phyloP scores from a whole-genome alignment of 2,888 invertebrate species.

The Tinea pellionella region DNA sequence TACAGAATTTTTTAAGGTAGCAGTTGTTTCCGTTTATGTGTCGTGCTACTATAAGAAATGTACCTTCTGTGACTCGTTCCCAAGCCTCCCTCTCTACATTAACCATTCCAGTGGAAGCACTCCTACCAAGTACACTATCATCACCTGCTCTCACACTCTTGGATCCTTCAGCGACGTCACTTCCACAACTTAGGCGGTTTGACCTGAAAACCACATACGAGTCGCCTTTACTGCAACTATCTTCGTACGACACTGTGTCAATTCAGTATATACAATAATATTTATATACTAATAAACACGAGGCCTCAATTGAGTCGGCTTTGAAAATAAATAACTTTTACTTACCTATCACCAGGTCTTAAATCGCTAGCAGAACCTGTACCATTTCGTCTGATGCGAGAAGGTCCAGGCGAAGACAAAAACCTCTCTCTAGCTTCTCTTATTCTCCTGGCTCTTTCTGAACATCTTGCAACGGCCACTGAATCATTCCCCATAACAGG shows the following conservation, averaged over 20 bases:
- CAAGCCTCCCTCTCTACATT: slow-evolving; percentile 73
- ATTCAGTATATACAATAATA: too few relatives aligned
- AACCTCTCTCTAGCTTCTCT: slow-evolving; percentile 80
- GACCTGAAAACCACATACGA: slow-evolving; percentile 31
- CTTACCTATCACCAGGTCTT: slow-evolving; percentile 51
- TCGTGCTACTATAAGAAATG: too few relatives aligned
- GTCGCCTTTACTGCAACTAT: too few relatives aligned
- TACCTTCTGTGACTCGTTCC: slow-evolving; percentile 64
- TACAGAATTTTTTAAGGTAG: too few relatives aligned
- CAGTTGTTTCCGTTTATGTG: too few relatives aligned
- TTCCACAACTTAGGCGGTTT: slow-evolving; percentile 74
- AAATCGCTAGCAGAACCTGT: slow-evolving; percentile 57
- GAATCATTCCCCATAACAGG: slow-evolving; percentile 23
- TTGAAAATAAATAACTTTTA: too few relatives aligned
- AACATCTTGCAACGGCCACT: slow-evolving; percentile 38
- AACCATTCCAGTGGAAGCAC: slow-evolving; percentile 83
- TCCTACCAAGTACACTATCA: slow-evolving; percentile 72
- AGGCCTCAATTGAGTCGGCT: too few relatives aligned
- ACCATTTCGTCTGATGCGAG: slow-evolving; percentile 45
- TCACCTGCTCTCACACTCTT: slow-evolving; percentile 27
- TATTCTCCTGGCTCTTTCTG: slow-evolving; percentile 69
- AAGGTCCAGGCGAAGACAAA: slow-evolving; percentile 57
- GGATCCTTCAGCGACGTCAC: slow-evolving; percentile 61
- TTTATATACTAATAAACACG: too few relatives aligned
- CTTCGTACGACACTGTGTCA: too few relatives aligned